Conservation (phyloP, 2,888 invertebrate genomes). For the Polydrusus pterygomalis region DNA sequence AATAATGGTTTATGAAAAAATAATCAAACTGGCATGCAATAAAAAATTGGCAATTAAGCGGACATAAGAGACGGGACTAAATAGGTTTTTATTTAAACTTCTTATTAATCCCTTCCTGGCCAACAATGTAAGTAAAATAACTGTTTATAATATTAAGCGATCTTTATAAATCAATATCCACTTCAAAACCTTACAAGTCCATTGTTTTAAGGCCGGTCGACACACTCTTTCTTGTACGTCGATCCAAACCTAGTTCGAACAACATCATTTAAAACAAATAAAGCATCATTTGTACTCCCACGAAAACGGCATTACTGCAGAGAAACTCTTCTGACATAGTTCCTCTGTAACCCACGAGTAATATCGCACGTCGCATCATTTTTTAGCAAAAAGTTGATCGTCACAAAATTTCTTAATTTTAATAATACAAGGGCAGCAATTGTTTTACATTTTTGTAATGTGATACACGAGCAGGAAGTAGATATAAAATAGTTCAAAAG, state of each 20-base stretch:
- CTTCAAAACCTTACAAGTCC: not conserved
- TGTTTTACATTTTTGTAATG: constrained; percentile 1
- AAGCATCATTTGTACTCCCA: constrained; percentile 33
- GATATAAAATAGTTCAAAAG: not conserved
- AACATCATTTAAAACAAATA: constrained; percentile 16
- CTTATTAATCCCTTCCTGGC: not conserved
- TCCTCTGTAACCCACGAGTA: constrained; percentile 30
- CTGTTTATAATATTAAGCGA: not conserved
- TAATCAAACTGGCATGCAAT: not conserved
- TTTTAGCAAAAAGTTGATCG: constrained; percentile 24
- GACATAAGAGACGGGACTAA: not conserved
- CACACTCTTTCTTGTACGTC: not conserved
- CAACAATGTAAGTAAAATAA: constrained; percentile 2
- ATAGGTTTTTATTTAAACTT: too few species aligned
- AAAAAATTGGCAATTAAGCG: not conserved
- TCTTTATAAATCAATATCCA: not conserved
- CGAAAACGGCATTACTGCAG: constrained; percentile 42
- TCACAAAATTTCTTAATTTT: not conserved
- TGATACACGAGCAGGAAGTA: constrained; percentile 20
- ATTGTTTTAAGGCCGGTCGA: not conserved
- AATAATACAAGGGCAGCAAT: not conserved
- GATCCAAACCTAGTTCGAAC: constrained; percentile 2
- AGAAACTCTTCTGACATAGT: constrained; percentile 46
- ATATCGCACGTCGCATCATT: constrained; percentile 12
- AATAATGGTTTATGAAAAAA: too few species aligned